Conservation (phyloP, 2,797 vertebrate genomes). For the Microctenopoma steveboyesi region DNA sequence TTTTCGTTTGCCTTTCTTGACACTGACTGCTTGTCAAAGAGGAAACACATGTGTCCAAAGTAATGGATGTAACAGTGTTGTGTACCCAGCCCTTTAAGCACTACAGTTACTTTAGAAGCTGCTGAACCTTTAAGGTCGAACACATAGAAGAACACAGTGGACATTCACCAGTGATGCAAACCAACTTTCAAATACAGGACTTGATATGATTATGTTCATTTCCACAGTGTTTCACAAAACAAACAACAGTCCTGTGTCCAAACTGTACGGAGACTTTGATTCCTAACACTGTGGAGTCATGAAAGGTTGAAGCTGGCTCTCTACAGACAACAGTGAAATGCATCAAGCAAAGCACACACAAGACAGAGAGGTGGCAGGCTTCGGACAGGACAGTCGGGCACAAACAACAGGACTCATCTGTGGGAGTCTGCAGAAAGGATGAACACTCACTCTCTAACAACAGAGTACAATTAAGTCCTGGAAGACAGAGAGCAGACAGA, state of each 20-base stretch:
- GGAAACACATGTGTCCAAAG: too few relatives aligned
- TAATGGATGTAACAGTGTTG: not conserved
- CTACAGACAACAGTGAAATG: constrained; percentile 47
- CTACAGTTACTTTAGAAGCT: not conserved
- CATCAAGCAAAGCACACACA: constrained; percentile 43
- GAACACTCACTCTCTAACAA: constrained; percentile 95
- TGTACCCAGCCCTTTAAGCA: constrained; percentile 46
- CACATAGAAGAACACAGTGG: constrained; percentile 8
- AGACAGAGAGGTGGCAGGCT: constrained; percentile 19
- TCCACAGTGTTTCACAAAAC: constrained; percentile 7
- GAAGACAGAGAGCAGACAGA: constrained; percentile 87
- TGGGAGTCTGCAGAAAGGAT: constrained; percentile 55
- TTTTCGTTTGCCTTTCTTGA: too few relatives aligned
- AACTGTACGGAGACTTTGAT: constrained; percentile 28
- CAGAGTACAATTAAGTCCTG: constrained; percentile 95
- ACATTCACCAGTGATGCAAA: constrained; percentile 54
- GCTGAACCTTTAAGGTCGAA: constrained; percentile 3
- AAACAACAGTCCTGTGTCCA: constrained; percentile 14
- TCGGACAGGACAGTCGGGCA: constrained; percentile 32
- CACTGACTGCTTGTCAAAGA: too few relatives aligned
- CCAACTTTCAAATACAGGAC: constrained; percentile 58
- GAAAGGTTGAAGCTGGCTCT: constrained; percentile 14
- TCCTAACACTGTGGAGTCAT: constrained; percentile 29
- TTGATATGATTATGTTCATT: constrained; percentile 33
- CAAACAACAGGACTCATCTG: constrained; percentile 52